Base-by-base conservation (phyloP, 2,113 vertebrate genomes). In the Triplophysa tibetana region DNA sequence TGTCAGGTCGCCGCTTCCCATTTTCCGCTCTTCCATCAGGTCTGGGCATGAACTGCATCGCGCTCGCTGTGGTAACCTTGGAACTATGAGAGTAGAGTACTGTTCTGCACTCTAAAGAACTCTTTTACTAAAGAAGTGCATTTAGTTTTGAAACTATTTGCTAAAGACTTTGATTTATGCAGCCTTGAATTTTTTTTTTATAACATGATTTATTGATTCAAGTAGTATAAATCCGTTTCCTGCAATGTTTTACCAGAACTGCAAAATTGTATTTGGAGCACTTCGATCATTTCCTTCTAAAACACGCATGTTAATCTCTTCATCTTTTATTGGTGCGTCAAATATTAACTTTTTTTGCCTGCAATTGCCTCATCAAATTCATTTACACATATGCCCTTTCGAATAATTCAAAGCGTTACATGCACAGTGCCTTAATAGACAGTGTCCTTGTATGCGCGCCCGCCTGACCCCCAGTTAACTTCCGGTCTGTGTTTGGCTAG, bases 401-500 rank as follows among this genome's bases (percentile, higher is more conserved):
- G 13, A 58, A 41, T 61, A 14, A 24, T 65, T 21, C 64, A 64
- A 58, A 63, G 21, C 45, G 26, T 83, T 60, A 67, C 73, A 50
- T 38, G 33, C 33, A 38, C 50, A 72, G 23, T 50, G 67, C 38
- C 66, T 61, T 77, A 80, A 77, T 17, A 26, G 5, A 38, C 33
- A 38, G 33, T 38, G 7, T 38, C 5, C 7, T 38, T 1, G 7
- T 5, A 38, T 38, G 33, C 33, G 0, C 33, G 7, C 7, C 5
- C 33, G 1, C 33, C 33, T 38, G 33, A 38, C 33, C 33, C 29
- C 33, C 6, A 38, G 33, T 38, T 38, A 38, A 38, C 33, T 29
- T 29, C 29, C 4, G 29, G 29, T 29, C 4, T 29, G 29, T 29
- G 29, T 29, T 29, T 29, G 29, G 29, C 29, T 29, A 29, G 29